Conservation (phyloP, 2,888 invertebrate species). For the Drosophila tripunctata region DNA sequence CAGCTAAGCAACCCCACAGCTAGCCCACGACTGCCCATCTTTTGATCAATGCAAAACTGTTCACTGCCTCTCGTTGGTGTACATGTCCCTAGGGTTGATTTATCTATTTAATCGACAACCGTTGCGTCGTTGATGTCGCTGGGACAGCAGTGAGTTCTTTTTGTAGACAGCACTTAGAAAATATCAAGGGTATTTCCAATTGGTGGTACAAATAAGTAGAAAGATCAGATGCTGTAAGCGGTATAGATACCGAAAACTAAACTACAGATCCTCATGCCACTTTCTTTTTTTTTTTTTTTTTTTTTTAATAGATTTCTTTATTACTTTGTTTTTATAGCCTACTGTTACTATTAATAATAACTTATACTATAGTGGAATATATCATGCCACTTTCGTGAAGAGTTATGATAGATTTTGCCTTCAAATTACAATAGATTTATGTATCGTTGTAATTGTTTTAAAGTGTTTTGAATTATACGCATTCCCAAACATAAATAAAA, state of each 20-base stretch:
- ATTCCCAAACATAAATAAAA: no score
- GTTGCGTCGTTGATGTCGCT: constrained; percentile 22
- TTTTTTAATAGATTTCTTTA: neutral
- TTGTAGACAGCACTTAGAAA: neutral
- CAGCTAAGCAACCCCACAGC: constrained; percentile 2
- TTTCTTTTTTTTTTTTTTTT: neutral
- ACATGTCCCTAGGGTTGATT: constrained; percentile 79
- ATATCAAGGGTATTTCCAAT: neutral
- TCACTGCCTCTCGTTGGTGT: constrained; percentile 50
- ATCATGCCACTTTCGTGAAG: no score
- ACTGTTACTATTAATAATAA: no score
- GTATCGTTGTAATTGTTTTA: no score
- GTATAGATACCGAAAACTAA: no score
- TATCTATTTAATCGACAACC: constrained; percentile 80
- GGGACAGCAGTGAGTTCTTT: constrained; percentile 13
- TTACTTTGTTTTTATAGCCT: no score
- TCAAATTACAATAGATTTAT: no score
- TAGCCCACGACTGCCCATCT: constrained; percentile 24
- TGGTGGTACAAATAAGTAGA: neutral
- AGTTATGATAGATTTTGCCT: no score
- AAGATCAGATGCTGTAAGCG: no score
- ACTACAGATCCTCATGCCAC: no score
- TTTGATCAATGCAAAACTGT: constrained; percentile 75
- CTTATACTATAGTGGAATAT: no score
- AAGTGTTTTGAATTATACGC: no score